These are phyloP conservation scores for Zaprionus inermis DNA, from an alignment of 1,140 invertebrate genomes.

Conservation along the genomic window DNA sequence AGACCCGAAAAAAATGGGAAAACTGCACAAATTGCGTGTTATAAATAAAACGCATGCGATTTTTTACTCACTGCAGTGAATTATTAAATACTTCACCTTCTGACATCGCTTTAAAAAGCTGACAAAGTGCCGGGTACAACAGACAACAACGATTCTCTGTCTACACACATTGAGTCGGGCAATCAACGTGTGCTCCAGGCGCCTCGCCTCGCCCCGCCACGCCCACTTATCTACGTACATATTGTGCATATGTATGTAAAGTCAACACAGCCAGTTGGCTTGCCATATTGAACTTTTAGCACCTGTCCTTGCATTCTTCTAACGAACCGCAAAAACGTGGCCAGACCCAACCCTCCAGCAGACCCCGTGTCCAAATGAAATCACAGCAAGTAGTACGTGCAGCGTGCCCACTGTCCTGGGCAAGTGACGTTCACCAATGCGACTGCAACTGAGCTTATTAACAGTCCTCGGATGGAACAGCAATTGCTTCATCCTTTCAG, in stretches of 20 bases:
- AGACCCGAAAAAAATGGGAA: constrained; percentile 1
- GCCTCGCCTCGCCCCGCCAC: too few relatives aligned
- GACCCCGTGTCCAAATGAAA: constrained; percentile 33
- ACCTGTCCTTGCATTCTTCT: constrained; percentile 45
- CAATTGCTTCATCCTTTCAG: constrained; percentile 40
- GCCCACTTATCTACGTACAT: not conserved
- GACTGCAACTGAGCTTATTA: constrained; percentile 72
- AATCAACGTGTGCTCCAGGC: constrained; percentile 20
- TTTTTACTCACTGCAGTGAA: not conserved
- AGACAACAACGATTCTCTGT: constrained; percentile 4
- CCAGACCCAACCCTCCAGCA: not conserved
- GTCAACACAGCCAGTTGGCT: constrained; percentile 57
- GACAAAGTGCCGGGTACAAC: not conserved
- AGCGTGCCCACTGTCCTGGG: constrained; percentile 31
- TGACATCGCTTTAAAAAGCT: constrained; percentile 4
- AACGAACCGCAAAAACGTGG: constrained; percentile 69
- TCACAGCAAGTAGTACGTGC: constrained; percentile 66
- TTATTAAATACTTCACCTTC: not conserved
- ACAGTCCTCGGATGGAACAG: constrained; percentile 60
- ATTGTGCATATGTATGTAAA: constrained; percentile 32
- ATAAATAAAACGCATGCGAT: constrained; percentile 65
- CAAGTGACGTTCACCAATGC: constrained; percentile 20
- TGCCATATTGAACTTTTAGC: constrained; percentile 72
- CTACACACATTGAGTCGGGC: constrained; percentile 21
- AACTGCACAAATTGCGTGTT: constrained; percentile 56